Evolutionary conservation across 2,888 invertebrate genomes (phyloP), one percentile per base, ranked within the genome.

Genomic region (Drosophila affinis): DNA sequence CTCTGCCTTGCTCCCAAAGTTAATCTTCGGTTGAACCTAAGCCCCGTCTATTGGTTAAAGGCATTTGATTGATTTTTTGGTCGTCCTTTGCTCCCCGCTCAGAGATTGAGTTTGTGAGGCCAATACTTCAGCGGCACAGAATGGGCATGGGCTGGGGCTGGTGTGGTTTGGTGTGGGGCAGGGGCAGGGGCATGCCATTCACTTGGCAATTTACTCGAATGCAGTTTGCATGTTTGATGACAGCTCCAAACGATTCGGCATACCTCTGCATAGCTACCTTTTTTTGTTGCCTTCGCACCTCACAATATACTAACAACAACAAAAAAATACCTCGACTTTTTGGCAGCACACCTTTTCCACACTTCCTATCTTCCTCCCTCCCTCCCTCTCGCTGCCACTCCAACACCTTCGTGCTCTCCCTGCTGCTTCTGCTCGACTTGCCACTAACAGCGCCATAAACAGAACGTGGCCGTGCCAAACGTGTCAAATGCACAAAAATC

Each of bases 401-500:
- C 9, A n/a, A 14, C 58, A 32, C 17, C 48, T 49, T 49, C 49
- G 39, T 59, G 48, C 21, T 49, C 27, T 17, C 17, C n/a, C 48
- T 51, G 59, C 44, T 52, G 39, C 52, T 56, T 18, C 58, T 58
- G 48, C 48, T 58, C 58, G 48, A 47, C 48, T 58, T 58, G 58
- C 48, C 58, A 58, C 62, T 72, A 44, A 39, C 70, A 71, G 62
- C 51, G 58, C 73, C 73, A 64, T 64, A 72, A 72, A 73, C 72
- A 55, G 58, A 73, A 65, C 65, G 68, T 57, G 67, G 68, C 67
- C 52, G 52, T 77, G 71, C 65, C 71, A 78, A 77, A 84, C 81
- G 81, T 87, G 82, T 82, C 79, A 81, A 81, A 87, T 81, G 73
- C 87, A 87, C 77, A 62, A 73, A 81, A 77, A 81, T 77, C 62